phyloP scores from a whole-genome alignment of 2,797 vertebrate species.

The Emys orbicularis region DNA sequence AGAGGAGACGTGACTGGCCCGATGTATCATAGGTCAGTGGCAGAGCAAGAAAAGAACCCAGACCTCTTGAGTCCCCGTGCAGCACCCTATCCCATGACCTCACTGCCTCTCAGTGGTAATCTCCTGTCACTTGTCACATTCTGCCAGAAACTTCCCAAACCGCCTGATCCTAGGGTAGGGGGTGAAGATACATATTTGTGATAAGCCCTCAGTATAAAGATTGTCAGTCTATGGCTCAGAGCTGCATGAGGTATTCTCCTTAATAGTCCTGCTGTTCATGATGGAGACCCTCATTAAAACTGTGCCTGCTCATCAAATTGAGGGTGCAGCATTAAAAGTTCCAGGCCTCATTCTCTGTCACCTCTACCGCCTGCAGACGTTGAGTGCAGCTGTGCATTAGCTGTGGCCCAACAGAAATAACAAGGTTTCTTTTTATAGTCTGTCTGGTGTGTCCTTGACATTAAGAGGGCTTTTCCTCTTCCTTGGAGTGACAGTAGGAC shows the following conservation, averaged over 20 bases:
- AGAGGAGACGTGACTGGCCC: neutral
- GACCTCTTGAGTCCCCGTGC: neutral
- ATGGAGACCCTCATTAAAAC: neutral
- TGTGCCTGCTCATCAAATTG: neutral
- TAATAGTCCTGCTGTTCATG: neutral
- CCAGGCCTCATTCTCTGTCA: neutral
- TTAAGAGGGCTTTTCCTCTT: conserved; percentile 1
- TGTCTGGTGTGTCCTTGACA: conserved; percentile 56
- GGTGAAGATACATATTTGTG: neutral
- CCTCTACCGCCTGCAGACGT: neutral
- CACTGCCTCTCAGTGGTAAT: too few relatives aligned
- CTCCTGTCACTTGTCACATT: too few relatives aligned
- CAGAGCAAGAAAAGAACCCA: neutral
- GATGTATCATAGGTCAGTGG: neutral
- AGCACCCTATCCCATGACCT: neutral
- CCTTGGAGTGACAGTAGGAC: conserved; percentile 23
- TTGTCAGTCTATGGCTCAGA: neutral
- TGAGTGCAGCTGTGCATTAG: fast-evolving
- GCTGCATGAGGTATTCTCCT: fast-evolving
- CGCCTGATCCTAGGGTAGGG: neutral
- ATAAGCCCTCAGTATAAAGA: neutral
- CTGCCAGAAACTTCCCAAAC: neutral
- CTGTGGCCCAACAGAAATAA: conserved; percentile 11
- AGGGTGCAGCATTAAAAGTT: neutral
- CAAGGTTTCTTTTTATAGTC: conserved; percentile 57